Percentiles rank a stretch among this genome's conserved stretches.
These are phyloP conservation scores for Eupristina koningsbergeri DNA, from an alignment of 1,140 invertebrate genomes.

Conservation along the genomic window DNA sequence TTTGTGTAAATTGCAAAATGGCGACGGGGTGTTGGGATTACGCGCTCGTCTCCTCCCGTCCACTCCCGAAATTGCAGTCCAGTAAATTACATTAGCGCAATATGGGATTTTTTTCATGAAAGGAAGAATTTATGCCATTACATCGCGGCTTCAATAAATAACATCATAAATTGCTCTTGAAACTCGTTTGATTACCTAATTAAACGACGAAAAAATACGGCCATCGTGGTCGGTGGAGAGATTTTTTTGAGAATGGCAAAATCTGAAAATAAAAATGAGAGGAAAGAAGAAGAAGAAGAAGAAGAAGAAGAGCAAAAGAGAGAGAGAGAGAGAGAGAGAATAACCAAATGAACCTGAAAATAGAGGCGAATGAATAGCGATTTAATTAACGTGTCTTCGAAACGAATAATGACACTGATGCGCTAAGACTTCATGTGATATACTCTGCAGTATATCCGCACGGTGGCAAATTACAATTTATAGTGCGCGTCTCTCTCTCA, in stretches of 20 bases:
- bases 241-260: slow-evolving; percentile 28
- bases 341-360: slow-evolving; percentile 12
- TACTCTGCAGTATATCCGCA: slow-evolving; percentile 37
- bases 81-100: slow-evolving; percentile 41
- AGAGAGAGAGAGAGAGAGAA: no score
- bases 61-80: slow-evolving; percentile 14
- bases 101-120: background rate
- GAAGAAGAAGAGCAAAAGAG: background rate
- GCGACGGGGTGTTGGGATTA: background rate
- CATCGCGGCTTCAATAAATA: slow-evolving; percentile 40
- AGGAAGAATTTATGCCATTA: slow-evolving; percentile 36
- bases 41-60: background rate
- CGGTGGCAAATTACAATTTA: slow-evolving; percentile 60
- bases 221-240: slow-evolving; percentile 39
- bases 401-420: slow-evolving; percentile 52
- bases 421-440: slow-evolving; percentile 29
- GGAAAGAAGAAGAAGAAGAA: no score
- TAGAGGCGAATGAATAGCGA: slow-evolving; percentile 41
- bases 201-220: slow-evolving; percentile 50
- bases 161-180: slow-evolving; percentile 43
- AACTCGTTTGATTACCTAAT: slow-evolving; percentile 56
- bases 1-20: slow-evolving; percentile 28
- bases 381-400: slow-evolving; percentile 53
- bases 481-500: slow-evolving; percentile 43
- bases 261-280: slow-evolving; percentile 2